Evolutionary conservation across 2,888 invertebrate species (phyloP), one percentile per base, ranked within the genome.

Genomic region (Meiosimyza decipiens): DNA sequence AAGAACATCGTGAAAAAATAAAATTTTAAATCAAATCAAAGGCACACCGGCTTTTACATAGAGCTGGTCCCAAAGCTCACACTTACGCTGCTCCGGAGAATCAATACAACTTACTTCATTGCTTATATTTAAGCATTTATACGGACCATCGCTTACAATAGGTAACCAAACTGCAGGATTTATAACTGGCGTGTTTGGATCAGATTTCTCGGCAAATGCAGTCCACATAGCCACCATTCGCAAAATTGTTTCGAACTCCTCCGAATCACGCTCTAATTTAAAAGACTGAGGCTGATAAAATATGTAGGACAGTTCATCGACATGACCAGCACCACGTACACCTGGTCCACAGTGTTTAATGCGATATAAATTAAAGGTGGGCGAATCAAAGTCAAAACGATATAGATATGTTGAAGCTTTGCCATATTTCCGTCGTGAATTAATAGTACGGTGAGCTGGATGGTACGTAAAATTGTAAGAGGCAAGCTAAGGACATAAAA

Each of bases 331-430:
- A 6, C 86, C 86, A 2, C 80, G 77, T 0, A 82, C 66, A 51
- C 63, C 59, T 28, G 77, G 77, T 0, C 83, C 85, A 11, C 76
- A 72, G 3, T 67, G 77, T 4, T 81, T 77, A n/a, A 80, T 73
- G 13, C 85, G 82, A 72, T 82, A 80, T 15, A 82, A 78, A 76
- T 87, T 87, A 28, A 84, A 85, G 62, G 79, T 78, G 3, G 79
- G 76, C 0, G 87, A 87, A 74, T 87, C 84, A 62, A 83, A 83
- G 50, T 81, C 82, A 60, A 87, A 87, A 15, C 85, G 82, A 71
- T 84, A 86, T 0, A 86, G 67, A 75, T 83, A 87, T 0, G 82
- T 86, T 4, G 82, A 80, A 2, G 81, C 82, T 12, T 71, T 62
- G 6, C 79, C 74, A 50, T 80, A 78, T 15, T 79, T 75, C 16